These are phyloP conservation scores for Lepidochrysops patricia DNA, from an alignment of 2,888 invertebrate genomes.

Conservation along the genomic window DNA sequence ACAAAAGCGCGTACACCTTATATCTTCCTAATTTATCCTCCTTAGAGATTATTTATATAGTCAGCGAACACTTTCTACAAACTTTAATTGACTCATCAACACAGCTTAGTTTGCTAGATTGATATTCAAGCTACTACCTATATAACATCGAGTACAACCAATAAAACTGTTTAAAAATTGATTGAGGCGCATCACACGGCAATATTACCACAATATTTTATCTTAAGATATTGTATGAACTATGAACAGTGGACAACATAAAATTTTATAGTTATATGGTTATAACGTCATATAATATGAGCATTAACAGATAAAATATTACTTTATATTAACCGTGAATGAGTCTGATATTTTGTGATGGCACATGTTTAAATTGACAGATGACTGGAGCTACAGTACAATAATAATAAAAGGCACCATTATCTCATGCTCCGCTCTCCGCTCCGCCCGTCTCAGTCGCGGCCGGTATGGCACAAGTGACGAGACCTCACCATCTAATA, in stretches of 20 bases:
- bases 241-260: too few relatives aligned
- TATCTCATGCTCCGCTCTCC: not conserved
- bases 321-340: too few relatives aligned
- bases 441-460: not conserved
- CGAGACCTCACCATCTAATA: constrained; percentile 15
- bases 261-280: too few relatives aligned
- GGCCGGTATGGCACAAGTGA: constrained; percentile 20
- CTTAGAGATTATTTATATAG: not conserved
- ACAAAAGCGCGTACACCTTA: not conserved
- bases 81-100: not conserved
- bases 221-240: too few relatives aligned
- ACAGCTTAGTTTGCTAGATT: not conserved
- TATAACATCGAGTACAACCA: not conserved
- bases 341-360: too few relatives aligned
- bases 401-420: not conserved
- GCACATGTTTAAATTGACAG: too few relatives aligned
- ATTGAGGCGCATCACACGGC: too few relatives aligned
- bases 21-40: not conserved
- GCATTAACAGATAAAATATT: too few relatives aligned
- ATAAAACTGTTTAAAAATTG: not conserved
- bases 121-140: not conserved
- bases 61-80: not conserved
- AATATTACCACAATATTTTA: too few relatives aligned
- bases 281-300: too few relatives aligned
- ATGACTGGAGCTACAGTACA: too few relatives aligned